phyloP scores from a whole-genome alignment of 2,888 invertebrate genomes.

The Rhodophaea formosa region DNA sequence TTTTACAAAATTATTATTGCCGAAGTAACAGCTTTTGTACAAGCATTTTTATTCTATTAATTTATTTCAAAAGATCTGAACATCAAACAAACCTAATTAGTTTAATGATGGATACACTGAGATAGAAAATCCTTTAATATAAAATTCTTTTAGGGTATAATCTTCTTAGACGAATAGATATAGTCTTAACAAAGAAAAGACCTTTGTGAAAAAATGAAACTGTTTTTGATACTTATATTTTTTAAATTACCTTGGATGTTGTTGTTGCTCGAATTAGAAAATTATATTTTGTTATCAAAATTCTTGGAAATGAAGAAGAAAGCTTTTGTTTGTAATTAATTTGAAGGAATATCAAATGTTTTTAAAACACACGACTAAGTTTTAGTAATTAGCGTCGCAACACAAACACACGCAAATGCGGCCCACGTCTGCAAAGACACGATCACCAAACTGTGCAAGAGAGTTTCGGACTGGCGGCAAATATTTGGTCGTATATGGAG shows the following conservation, averaged over 20 bases:
- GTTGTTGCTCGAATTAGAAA: background rate
- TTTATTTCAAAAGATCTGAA: background rate
- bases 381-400: constrained; percentile 46
- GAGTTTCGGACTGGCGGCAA: constrained; percentile 63
- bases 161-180: background rate
- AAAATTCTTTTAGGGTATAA: background rate
- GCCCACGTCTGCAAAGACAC: constrained; percentile 58
- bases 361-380: constrained; percentile 26
- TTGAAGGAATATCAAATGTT: background rate
- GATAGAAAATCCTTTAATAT: background rate
- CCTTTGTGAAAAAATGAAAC: background rate
- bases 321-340: background rate
- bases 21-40: background rate
- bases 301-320: background rate
- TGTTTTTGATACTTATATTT: background rate
- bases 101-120: background rate
- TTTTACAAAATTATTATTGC: no score
- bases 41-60: background rate
- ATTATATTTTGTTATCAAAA: background rate
- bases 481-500: constrained; percentile 70
- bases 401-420: constrained; percentile 52
- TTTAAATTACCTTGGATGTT: background rate
- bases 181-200: constrained; percentile 12
- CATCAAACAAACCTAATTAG: constrained; percentile 6
- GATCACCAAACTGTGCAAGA: constrained; percentile 52